Conservation (phyloP, 2,113 vertebrate genomes). For the Neopipo cinnamomea region DNA sequence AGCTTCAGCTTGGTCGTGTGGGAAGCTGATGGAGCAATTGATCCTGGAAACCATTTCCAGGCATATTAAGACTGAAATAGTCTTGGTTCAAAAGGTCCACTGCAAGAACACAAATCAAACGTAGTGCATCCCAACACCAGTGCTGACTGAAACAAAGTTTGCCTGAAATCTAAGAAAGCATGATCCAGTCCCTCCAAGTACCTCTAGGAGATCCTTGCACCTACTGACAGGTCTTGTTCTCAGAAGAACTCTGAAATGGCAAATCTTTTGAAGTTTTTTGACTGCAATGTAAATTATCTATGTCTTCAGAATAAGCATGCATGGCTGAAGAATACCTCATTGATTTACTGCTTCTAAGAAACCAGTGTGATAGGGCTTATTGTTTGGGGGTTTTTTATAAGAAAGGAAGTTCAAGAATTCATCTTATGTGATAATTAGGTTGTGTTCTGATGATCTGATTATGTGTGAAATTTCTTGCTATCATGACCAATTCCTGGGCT, state of each 20-base stretch:
- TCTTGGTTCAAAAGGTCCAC: neutral
- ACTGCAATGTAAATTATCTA: neutral
- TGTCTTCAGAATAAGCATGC: neutral
- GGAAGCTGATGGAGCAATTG: neutral
- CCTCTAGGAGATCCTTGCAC: neutral
- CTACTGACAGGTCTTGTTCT: neutral
- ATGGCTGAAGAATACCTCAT: neutral
- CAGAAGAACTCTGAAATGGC: neutral
- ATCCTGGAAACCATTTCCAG: neutral
- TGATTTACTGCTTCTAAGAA: neutral
- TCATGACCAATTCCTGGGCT: neutral
- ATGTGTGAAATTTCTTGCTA: neutral
- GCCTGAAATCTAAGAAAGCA: neutral
- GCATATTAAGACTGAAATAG: neutral
- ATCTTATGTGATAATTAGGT: neutral
- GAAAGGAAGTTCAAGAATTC: neutral
- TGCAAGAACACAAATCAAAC: neutral
- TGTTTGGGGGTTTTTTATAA: constrained; percentile 1
- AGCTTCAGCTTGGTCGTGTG: neutral
- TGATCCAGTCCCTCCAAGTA: neutral
- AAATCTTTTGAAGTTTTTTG: neutral
- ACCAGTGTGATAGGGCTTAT: neutral
- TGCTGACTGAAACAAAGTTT: neutral
- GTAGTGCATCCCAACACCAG: neutral
- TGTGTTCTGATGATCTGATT: neutral